phyloP scores from a whole-genome alignment of 1,140 invertebrate genomes.

The Ceratina australensis region DNA sequence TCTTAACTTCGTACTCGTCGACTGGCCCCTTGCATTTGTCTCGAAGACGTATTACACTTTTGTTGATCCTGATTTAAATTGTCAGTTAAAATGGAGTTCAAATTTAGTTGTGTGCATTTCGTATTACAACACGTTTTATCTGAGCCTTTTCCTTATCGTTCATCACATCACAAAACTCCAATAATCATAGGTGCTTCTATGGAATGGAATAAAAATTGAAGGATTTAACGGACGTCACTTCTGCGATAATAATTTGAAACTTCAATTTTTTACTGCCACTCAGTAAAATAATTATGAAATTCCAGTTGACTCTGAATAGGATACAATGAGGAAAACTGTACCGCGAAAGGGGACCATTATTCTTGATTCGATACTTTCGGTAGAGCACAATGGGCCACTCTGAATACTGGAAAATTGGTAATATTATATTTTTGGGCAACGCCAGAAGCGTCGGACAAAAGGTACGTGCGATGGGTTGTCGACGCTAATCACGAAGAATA shows the following conservation, averaged over 20 bases:
- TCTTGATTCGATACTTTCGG: conserved; percentile 38
- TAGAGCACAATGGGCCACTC: conserved; percentile 8
- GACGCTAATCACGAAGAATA: conserved; percentile 43
- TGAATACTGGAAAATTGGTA: conserved; percentile 44
- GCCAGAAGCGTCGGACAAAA: background rate
- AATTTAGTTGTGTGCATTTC: too few species aligned
- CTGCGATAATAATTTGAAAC: background rate
- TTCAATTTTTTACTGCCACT: background rate
- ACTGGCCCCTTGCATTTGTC: conserved; percentile 3
- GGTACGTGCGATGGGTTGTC: background rate
- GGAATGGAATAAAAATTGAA: too few species aligned
- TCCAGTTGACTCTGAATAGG: too few species aligned
- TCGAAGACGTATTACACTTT: conserved; percentile 34
- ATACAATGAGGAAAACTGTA: background rate
- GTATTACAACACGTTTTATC: too few species aligned
- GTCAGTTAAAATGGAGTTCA: too few species aligned
- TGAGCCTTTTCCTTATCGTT: too few species aligned
- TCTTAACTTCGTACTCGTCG: conserved; percentile 47
- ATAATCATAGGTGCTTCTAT: too few species aligned
- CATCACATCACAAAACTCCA: too few species aligned
- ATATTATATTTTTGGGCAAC: conserved; percentile 34
- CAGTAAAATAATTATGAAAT: conserved; percentile 12
- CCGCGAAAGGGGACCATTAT: conserved; percentile 5
- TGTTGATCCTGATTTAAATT: too few species aligned
- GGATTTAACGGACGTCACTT: too few species aligned